A percentile compares a stretch with the other conserved stretches of the same genome.
Conservation (phyloP, 2,888 invertebrate species). For the Scaeva pyrastri region DNA sequence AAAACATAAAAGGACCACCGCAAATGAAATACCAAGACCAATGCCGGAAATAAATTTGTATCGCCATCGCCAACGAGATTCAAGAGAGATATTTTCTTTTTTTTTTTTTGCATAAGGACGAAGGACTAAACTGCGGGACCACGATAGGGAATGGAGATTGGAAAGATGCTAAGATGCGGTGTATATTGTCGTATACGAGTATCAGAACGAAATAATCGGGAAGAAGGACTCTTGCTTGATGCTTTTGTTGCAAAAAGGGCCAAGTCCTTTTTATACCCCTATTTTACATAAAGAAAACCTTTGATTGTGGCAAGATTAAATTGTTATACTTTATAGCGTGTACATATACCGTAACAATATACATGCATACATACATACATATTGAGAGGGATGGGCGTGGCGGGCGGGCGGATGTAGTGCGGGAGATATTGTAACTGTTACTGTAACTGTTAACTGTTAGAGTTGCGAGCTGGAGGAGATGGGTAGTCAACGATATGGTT, state of each 20-base stretch:
- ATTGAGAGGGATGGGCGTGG: too few species aligned
- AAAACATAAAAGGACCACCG: slow-evolving; percentile 8
- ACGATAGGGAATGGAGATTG: slow-evolving; percentile 6
- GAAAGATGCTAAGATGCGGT: not conserved
- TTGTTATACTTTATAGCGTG: slow-evolving; percentile 57
- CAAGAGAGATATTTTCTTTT: slow-evolving; percentile 29
- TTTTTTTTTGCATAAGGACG: not conserved
- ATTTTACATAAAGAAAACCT: slow-evolving; percentile 70
- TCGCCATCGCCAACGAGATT: slow-evolving; percentile 63
- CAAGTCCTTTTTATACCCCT: slow-evolving; percentile 56
- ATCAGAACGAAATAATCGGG: slow-evolving; percentile 17
- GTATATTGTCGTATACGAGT: not conserved
- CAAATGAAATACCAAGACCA: slow-evolving; percentile 57
- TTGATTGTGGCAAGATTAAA: slow-evolving; percentile 73
- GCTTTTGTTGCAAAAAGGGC: slow-evolving; percentile 32
- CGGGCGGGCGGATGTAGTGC: too few species aligned
- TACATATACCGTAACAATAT: too few species aligned
- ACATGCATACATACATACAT: too few species aligned
- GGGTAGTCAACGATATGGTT: slow-evolving; percentile 51
- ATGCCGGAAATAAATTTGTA: slow-evolving; percentile 41
- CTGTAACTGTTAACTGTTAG: not conserved
- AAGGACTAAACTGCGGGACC: slow-evolving; percentile 7
- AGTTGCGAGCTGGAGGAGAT: slow-evolving; percentile 1
- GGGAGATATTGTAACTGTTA: too few species aligned
- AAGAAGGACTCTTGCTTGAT: not conserved